Percentiles rank a stretch among this genome's conserved stretches.
Conservation (phyloP, 2,888 invertebrate genomes). For the Nipponacmea schrenckii region DNA sequence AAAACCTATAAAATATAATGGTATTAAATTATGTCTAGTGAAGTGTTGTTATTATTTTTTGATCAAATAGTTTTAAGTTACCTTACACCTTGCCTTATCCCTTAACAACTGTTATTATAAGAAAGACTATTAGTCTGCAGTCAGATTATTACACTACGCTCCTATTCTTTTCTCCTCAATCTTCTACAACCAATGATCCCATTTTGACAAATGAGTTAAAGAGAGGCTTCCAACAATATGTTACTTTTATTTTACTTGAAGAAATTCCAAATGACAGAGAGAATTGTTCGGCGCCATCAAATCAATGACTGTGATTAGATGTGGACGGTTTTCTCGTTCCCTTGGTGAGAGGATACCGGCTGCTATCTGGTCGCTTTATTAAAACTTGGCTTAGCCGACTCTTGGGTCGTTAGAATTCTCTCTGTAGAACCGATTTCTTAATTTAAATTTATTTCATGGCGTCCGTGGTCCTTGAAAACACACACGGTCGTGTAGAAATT, state of each 20-base stretch:
- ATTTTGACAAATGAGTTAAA: slow-evolving; percentile 31
- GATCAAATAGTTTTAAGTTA: no score
- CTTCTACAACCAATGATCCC: no score
- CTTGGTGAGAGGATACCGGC: slow-evolving; percentile 13
- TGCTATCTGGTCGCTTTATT: slow-evolving; percentile 17
- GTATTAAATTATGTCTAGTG: neutral
- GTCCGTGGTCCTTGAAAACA: neutral
- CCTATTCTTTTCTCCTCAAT: no score
- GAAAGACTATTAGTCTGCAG: no score
- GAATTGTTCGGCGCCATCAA: slow-evolving; percentile 16
- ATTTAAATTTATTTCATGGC: slow-evolving; percentile 7
- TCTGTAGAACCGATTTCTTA: neutral
- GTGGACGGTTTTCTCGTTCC: slow-evolving; percentile 12
- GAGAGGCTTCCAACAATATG: slow-evolving; percentile 25
- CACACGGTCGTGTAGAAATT: neutral
- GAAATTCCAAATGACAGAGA: slow-evolving; percentile 21
- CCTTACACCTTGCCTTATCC: no score
- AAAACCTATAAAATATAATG: slow-evolving; percentile 3
- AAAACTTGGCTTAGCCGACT: slow-evolving; percentile 14
- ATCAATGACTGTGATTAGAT: slow-evolving; percentile 14
- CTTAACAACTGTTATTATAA: no score
- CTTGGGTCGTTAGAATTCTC: slow-evolving; percentile 6
- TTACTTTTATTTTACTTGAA: slow-evolving; percentile 19
- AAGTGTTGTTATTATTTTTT: no score
- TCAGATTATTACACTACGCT: no score